Conservation (phyloP, 2,113 vertebrate genomes). For the Copsychus sechellarum region DNA sequence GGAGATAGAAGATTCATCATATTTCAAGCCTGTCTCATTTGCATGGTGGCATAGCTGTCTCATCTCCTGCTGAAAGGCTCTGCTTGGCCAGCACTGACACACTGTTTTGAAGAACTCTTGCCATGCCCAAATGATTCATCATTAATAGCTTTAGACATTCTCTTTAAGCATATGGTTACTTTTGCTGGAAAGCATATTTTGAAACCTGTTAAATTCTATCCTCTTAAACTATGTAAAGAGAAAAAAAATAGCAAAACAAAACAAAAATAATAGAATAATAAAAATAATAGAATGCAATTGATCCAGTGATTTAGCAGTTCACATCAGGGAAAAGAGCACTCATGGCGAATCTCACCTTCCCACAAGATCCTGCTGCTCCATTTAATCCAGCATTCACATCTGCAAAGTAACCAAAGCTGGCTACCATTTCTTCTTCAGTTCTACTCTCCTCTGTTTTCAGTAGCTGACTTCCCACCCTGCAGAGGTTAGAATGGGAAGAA, state of each 20-base stretch:
- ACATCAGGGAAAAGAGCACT: neutral
- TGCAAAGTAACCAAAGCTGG: constrained; percentile 62
- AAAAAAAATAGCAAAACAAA: neutral
- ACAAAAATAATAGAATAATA: neutral
- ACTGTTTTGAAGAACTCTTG: constrained; percentile 61
- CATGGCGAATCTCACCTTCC: constrained; percentile 75
- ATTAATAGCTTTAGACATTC: constrained; percentile 60
- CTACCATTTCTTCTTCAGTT: constrained; percentile 65
- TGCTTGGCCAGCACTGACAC: constrained; percentile 58
- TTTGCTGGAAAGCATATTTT: constrained; percentile 28
- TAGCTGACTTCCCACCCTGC: constrained; percentile 62
- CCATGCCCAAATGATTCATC: constrained; percentile 52
- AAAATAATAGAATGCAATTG: neutral
- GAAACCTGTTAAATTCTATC: constrained; percentile 25
- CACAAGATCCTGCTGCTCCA: constrained; percentile 12
- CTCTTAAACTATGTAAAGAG: neutral
- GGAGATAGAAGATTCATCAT: constrained; percentile 91
- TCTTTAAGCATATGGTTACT: constrained; percentile 37
- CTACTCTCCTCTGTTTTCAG: constrained; percentile 59
- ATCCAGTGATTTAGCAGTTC: constrained; percentile 13
- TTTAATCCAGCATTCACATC: constrained; percentile 49
- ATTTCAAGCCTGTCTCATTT: constrained; percentile 86
- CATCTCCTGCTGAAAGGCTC: constrained; percentile 77
- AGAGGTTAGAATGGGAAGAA: neutral
- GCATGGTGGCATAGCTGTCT: constrained; percentile 83